These are phyloP conservation scores for Enoplolaimus lenunculus DNA, from an alignment of 2,888 invertebrate genomes.

Conservation along the genomic window DNA sequence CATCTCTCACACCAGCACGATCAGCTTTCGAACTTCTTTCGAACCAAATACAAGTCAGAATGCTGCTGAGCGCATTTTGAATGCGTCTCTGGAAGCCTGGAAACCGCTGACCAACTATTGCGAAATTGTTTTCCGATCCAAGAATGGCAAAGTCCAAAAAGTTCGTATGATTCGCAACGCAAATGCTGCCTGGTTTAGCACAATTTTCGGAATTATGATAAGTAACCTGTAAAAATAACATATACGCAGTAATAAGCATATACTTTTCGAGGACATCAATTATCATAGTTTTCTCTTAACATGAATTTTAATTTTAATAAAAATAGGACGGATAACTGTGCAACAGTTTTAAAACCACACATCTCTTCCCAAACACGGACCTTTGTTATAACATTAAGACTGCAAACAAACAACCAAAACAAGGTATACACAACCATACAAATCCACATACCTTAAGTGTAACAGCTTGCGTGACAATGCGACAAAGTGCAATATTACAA, in stretches of 20 bases:
- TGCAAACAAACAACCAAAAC: no score
- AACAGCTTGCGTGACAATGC: not conserved
- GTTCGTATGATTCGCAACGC: conserved; percentile 11
- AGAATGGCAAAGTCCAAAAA: conserved; percentile 3
- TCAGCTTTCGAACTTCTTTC: not conserved
- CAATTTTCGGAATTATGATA: not conserved
- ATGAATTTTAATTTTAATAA: no score
- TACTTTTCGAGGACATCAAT: no score
- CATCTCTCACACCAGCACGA: not conserved
- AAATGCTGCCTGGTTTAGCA: conserved; percentile 1
- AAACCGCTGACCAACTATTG: conserved; percentile 6
- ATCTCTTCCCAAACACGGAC: no score
- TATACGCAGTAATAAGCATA: no score
- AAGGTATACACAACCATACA: no score
- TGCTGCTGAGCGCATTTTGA: not conserved
- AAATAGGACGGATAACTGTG: no score
- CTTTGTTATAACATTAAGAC: no score
- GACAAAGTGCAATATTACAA: not conserved
- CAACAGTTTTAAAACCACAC: no score
- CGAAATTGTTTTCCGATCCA: not conserved
- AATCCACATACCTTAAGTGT: conserved; percentile 1
- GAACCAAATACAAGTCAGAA: conserved; percentile 9
- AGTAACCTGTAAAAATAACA: not conserved
- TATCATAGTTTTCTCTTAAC: no score
- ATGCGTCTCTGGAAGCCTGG: not conserved